Conservation (phyloP, 2,113 vertebrate genomes). For the Scolopax mira region DNA sequence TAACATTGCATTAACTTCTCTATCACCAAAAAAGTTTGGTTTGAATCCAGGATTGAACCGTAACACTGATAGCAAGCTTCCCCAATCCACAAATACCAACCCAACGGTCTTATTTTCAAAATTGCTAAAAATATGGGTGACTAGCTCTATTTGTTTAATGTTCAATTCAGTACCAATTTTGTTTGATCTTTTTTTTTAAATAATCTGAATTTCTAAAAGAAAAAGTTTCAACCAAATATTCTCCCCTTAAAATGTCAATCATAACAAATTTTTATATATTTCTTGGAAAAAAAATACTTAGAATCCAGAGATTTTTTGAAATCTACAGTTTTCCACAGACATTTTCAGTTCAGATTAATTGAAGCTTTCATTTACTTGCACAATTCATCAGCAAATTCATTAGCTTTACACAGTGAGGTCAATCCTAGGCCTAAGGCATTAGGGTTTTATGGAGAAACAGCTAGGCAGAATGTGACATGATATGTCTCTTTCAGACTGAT, state of each 20-base stretch:
- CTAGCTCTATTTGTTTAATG: not conserved
- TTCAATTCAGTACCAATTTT: not conserved
- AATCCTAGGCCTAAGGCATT: not conserved
- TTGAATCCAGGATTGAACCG: fast-evolving
- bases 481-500: not conserved
- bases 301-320: not conserved
- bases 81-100: not conserved
- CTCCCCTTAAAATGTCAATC: not conserved
- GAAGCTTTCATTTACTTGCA: not conserved
- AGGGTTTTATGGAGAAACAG: not conserved
- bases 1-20: fast-evolving
- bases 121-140: not conserved
- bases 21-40: fast-evolving
- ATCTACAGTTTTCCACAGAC: not conserved
- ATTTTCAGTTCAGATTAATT: not conserved
- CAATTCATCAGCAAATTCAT: not conserved
- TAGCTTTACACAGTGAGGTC: not conserved
- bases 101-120: not conserved
- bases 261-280: not conserved
- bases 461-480: not conserved
- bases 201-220: not conserved
- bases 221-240: not conserved
- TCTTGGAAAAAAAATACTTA: not conserved
- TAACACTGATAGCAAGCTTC: not conserved
- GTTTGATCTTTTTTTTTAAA: not conserved